phyloP scores from a whole-genome alignment of 2,888 invertebrate species.

The Biston betularia region DNA sequence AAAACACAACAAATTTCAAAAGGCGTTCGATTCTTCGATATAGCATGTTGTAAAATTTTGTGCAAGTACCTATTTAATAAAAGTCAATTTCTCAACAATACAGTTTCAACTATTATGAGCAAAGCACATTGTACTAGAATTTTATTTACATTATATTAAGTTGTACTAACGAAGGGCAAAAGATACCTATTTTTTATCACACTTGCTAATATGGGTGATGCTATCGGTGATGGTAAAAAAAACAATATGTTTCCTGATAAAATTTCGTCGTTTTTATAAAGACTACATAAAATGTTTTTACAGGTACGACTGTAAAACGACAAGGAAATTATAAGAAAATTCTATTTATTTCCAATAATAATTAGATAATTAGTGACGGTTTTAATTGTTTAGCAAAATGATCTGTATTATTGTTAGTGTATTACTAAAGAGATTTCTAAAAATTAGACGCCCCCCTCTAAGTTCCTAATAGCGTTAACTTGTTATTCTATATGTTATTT shows the following conservation, averaged over 20 bases:
- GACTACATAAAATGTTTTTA: conserved; percentile 62
- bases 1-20: too few species aligned
- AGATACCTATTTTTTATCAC: conserved; percentile 41
- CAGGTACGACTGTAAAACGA: conserved; percentile 80
- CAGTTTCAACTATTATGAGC: conserved; percentile 42
- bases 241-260: background rate
- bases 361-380: conserved; percentile 46
- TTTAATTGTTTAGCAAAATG: conserved; percentile 43
- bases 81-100: conserved; percentile 52
- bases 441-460: conserved; percentile 64
- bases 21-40: too few species aligned
- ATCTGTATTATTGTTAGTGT: conserved; percentile 64
- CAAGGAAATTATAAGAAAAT: conserved; percentile 72
- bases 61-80: conserved; percentile 2
- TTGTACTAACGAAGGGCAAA: conserved; percentile 63
- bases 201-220: conserved; percentile 34
- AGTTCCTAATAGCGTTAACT: conserved; percentile 67
- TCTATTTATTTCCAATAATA: conserved; percentile 58
- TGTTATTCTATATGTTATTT: conserved; percentile 16
- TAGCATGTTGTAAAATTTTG: too few species aligned
- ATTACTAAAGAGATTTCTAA: conserved; percentile 65
- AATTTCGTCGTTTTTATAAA: conserved; percentile 38
- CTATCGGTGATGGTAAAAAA: conserved; percentile 38
- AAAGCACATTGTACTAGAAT: conserved; percentile 53
- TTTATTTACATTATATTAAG: conserved; percentile 47